These are phyloP conservation scores for Megathymus violae DNA, from an alignment of 1,140 invertebrate genomes.

Conservation along the genomic window DNA sequence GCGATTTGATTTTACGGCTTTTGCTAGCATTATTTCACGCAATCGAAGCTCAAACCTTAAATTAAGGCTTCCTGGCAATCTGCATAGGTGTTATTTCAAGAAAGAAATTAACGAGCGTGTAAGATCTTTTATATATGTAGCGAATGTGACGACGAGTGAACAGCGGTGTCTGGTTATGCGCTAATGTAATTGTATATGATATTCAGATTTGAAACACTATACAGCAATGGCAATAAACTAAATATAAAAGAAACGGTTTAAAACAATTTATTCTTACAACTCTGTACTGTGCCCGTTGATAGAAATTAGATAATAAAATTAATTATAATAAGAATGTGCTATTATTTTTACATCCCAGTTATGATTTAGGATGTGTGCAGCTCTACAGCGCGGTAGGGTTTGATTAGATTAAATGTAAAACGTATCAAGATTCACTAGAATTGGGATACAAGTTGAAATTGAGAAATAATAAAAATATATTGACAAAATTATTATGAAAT, in stretches of 20 bases:
- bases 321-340: slow-evolving; percentile 70
- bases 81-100: slow-evolving; percentile 60
- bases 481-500: too few species aligned
- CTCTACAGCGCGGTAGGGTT: too few species aligned
- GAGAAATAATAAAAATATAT: too few species aligned
- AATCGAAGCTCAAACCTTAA: slow-evolving; percentile 63
- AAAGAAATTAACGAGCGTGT: slow-evolving; percentile 43
- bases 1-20: slow-evolving; percentile 49
- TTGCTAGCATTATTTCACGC: slow-evolving; percentile 62
- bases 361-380: too few species aligned
- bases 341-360: slow-evolving; percentile 40
- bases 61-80: slow-evolving; percentile 77
- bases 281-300: slow-evolving; percentile 79
- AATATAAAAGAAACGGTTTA: slow-evolving; percentile 53
- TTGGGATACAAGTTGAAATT: too few species aligned
- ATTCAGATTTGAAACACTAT: slow-evolving; percentile 49
- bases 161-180: slow-evolving; percentile 45
- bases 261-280: slow-evolving; percentile 77
- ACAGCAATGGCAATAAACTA: slow-evolving; percentile 59
- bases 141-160: slow-evolving; percentile 54
- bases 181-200: slow-evolving; percentile 55
- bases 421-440: too few species aligned
- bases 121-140: slow-evolving; percentile 55
- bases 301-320: slow-evolving; percentile 81
- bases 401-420: too few species aligned